phyloP scores from a whole-genome alignment of 2,113 vertebrate species.

The Rhabdomys dilectus region DNA sequence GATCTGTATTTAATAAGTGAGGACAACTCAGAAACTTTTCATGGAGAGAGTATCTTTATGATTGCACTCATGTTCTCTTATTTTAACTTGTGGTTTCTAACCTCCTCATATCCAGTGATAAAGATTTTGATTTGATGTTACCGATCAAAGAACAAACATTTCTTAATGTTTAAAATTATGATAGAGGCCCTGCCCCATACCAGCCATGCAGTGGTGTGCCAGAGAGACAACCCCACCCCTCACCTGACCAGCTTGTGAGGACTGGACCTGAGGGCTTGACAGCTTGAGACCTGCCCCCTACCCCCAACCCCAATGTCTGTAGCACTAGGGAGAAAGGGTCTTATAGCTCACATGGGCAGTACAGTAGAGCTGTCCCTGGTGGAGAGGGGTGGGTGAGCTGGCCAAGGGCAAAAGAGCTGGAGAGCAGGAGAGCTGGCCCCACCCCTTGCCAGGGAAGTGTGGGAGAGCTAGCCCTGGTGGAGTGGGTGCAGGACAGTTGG shows the following conservation, averaged over 20 bases:
- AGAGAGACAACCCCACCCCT: neutral
- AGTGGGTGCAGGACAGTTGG: neutral
- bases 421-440: neutral
- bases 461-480: neutral
- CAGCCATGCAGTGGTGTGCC: neutral
- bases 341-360: neutral
- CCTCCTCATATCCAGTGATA: neutral
- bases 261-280: neutral
- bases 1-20: slow-evolving; percentile 50
- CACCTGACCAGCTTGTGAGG: neutral
- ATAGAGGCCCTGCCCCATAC: neutral
- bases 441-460: neutral
- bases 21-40: slow-evolving; percentile 38
- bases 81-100: slow-evolving; percentile 52
- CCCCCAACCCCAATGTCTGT: neutral
- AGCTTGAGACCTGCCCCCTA: neutral
- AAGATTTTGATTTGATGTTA: neutral
- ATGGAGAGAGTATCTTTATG: slow-evolving; percentile 16
- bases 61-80: slow-evolving; percentile 42
- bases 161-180: neutral
- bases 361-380: neutral
- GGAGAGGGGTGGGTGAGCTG: neutral
- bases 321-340: neutral
- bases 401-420: neutral
- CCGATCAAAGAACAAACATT: slow-evolving; percentile 42